Percentiles rank a stretch among this genome's conserved stretches.
Evolutionary conservation across 2,113 vertebrate genomes (phyloP).

Genomic region (Podocnemis expansa): DNA sequence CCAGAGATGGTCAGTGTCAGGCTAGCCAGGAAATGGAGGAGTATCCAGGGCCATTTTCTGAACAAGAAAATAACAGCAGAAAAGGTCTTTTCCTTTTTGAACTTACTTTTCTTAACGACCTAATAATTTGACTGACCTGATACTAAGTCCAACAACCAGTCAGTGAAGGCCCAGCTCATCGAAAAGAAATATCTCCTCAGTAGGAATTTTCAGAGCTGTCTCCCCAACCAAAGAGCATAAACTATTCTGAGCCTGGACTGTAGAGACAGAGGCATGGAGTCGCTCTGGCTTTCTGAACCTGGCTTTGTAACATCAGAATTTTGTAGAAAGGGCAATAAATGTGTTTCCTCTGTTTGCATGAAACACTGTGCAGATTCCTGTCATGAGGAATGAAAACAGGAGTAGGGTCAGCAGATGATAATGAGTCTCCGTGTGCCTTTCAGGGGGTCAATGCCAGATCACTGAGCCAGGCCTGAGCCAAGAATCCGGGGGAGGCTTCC

Average conservation of each 20-base stretch:
- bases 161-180: neutral
- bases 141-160: neutral
- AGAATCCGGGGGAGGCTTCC: conserved; percentile 64
- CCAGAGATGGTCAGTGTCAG: neutral
- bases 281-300: neutral
- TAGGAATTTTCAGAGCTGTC: conserved; percentile 16
- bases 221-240: conserved; percentile 8
- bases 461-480: neutral
- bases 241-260: neutral
- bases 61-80: conserved; percentile 17
- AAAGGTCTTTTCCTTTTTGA: neutral
- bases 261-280: conserved; percentile 46
- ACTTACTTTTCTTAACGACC: conserved; percentile 46
- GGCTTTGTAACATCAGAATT: conserved; percentile 46
- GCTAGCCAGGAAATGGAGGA: conserved; percentile 14
- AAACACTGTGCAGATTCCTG: conserved; percentile 68
- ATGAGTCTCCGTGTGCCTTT: conserved; percentile 58
- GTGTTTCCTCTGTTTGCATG: conserved; percentile 63
- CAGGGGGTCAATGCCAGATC: conserved; percentile 70
- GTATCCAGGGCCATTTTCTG: neutral
- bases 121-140: neutral
- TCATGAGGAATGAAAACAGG: conserved; percentile 73
- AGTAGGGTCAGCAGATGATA: conserved; percentile 71
- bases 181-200: conserved; percentile 9
- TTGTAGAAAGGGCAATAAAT: conserved; percentile 67